phyloP scores from a whole-genome alignment of 2,113 vertebrate species.

The Zosterops hypoxanthus region DNA sequence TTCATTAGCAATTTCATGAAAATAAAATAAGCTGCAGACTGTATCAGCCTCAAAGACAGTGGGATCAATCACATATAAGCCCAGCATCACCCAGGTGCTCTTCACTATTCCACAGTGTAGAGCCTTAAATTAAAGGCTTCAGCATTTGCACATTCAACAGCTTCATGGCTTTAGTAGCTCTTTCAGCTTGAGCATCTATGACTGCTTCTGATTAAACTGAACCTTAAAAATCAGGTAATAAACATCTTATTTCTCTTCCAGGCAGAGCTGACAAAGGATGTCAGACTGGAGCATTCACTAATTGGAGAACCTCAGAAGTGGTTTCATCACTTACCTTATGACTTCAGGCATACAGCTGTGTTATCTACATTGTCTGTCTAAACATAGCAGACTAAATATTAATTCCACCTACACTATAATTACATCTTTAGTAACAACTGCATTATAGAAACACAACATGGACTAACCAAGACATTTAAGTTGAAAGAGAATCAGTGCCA shows the following conservation, averaged over 20 bases:
- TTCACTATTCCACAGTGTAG: background rate
- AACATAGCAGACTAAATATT: background rate
- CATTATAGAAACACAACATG: background rate
- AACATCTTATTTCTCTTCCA: background rate
- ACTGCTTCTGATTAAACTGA: background rate
- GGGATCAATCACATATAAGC: background rate
- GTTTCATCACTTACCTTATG: background rate
- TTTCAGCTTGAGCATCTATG: background rate
- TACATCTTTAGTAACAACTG: background rate
- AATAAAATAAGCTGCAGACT: background rate
- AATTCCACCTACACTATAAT: background rate
- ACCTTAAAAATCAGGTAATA: background rate
- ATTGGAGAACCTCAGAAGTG: background rate
- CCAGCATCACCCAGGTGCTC: background rate
- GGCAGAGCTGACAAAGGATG: background rate
- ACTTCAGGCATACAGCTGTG: background rate
- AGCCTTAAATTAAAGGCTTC: background rate
- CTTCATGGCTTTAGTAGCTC: background rate
- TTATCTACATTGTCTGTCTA: background rate
- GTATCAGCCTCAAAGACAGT: background rate
- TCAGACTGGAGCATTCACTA: background rate
- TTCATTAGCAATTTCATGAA: background rate
- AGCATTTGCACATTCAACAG: background rate
- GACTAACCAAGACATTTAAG: background rate
- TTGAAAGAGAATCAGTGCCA: background rate